A percentile compares a stretch with the other conserved stretches of the same genome.
Evolutionary conservation across 2,888 invertebrate species (phyloP).

Genomic region (Steromphala cineraria): DNA sequence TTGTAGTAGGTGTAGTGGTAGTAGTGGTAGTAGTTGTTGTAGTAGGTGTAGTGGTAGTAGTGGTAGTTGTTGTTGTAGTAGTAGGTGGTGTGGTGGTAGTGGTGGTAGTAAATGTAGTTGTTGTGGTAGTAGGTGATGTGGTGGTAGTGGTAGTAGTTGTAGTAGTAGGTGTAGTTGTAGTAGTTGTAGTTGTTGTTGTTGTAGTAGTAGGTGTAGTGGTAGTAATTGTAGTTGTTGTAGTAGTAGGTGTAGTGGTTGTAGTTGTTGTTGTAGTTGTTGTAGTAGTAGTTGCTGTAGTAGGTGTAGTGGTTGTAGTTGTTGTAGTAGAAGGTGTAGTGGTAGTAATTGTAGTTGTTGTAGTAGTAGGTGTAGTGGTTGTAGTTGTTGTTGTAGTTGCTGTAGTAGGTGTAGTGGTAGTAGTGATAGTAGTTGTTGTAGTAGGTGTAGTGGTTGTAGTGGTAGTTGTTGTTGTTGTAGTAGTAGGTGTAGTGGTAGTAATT

Average conservation of each 20-base stretch:
- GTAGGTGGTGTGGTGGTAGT: background rate
- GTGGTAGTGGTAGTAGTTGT: background rate
- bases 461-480: background rate
- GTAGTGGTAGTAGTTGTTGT: slow-evolving; percentile 4
- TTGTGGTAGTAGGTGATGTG: background rate
- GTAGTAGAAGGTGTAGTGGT: background rate
- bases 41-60: background rate
- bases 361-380: background rate
- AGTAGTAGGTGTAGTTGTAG: background rate
- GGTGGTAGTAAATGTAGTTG: background rate
- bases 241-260: background rate
- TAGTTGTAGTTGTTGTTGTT: background rate
- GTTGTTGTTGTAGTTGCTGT: too few relatives aligned
- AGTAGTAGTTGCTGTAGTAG: slow-evolving; percentile 16
- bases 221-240: background rate
- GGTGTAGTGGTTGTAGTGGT: background rate
- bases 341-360: slow-evolving; percentile 10
- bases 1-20: background rate
- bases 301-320: background rate
- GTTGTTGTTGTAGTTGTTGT: too few relatives aligned
- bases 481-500: background rate
- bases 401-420: background rate
- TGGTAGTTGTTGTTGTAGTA: too few relatives aligned
- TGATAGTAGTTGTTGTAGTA: background rate
- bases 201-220: background rate